Evolutionary conservation across 2,888 invertebrate genomes (phyloP).

Genomic region (Dasysyrphus tricinctus): DNA sequence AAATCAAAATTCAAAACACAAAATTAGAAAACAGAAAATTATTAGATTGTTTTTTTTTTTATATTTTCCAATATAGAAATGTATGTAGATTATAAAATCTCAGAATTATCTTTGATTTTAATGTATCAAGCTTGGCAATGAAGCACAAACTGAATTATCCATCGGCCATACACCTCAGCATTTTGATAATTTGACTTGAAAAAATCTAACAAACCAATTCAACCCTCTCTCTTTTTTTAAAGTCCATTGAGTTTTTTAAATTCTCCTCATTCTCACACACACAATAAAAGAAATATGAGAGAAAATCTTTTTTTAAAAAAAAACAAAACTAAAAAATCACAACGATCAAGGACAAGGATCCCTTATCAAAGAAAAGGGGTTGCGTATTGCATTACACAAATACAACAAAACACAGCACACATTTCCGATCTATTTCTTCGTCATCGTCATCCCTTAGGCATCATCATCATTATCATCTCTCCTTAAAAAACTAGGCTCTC

Average conservation of each 20-base stretch:
- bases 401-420: background rate
- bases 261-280: slow-evolving; percentile 52
- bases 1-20: slow-evolving; percentile 44
- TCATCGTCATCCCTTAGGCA: slow-evolving; percentile 57
- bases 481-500: slow-evolving; percentile 31
- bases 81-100: slow-evolving; percentile 47
- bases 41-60: slow-evolving; percentile 51
- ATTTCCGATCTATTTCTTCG: slow-evolving; percentile 8
- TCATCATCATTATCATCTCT: slow-evolving; percentile 27
- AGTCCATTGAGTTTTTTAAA: slow-evolving; percentile 14
- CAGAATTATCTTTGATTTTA: slow-evolving; percentile 50
- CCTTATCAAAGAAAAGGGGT: slow-evolving; percentile 64
- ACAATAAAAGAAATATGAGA: slow-evolving; percentile 32
- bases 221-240: slow-evolving; percentile 72
- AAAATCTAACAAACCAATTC: slow-evolving; percentile 45
- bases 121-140: slow-evolving; percentile 81
- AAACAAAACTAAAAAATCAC: slow-evolving; percentile 27
- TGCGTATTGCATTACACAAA: slow-evolving; percentile 50
- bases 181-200: slow-evolving; percentile 59
- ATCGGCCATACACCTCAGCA: slow-evolving; percentile 38
- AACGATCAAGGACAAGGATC: slow-evolving; percentile 40
- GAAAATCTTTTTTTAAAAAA: slow-evolving; percentile 42
- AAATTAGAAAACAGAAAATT: slow-evolving; percentile 35
- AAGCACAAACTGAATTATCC: slow-evolving; percentile 82
- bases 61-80: background rate